Evolutionary conservation across 1,140 invertebrate genomes (phyloP).

Genomic region (Hormaphis cornu): DNA sequence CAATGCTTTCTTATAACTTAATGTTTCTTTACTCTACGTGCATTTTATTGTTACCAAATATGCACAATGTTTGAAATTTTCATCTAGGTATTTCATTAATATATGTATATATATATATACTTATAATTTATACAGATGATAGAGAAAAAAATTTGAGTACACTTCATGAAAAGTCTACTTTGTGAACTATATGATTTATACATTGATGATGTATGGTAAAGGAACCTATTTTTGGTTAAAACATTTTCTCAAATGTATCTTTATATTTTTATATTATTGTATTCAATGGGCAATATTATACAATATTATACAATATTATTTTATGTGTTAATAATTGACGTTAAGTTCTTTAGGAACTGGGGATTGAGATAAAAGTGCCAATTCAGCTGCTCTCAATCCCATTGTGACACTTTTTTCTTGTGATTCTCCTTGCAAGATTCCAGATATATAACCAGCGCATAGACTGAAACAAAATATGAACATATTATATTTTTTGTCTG

Average conservation of each 20-base stretch:
- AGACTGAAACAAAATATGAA: conserved; percentile 30
- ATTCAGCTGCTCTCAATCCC: conserved; percentile 23
- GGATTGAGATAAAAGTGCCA: neutral
- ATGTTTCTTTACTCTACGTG: no score
- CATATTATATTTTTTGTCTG: no score
- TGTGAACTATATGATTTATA: no score
- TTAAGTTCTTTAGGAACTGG: conserved; percentile 2
- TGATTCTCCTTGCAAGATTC: conserved; percentile 31
- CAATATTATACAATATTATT: no score
- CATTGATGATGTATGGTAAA: no score
- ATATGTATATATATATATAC: neutral
- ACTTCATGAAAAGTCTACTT: no score
- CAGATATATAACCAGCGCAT: conserved; percentile 35
- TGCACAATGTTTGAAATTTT: no score
- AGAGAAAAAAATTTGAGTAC: no score
- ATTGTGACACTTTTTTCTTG: conserved; percentile 32
- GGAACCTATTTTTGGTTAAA: neutral
- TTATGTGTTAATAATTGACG: neutral
- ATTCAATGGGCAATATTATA: neutral
- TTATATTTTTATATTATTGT: neutral
- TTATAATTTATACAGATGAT: no score
- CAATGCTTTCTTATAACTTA: no score
- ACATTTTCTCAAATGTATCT: neutral
- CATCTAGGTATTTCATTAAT: neutral
- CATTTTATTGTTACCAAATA: no score